Base-by-base conservation (phyloP, 2,797 vertebrate genomes). In the Anguilla megastoma region DNA sequence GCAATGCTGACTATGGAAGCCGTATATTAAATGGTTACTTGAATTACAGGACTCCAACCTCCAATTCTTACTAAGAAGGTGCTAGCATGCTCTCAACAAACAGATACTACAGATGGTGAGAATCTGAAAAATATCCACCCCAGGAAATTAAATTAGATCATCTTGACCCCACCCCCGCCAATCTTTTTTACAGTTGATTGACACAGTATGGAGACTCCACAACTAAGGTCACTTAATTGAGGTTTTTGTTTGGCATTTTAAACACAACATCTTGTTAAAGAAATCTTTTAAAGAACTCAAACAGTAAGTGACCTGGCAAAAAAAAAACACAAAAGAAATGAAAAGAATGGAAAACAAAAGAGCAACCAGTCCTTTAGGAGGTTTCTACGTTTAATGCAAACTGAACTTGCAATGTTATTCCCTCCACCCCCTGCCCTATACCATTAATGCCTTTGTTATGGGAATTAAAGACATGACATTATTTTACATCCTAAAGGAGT, bases 141-240 rank as follows among this genome's bases (percentile, higher is more conserved):
- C 79, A 48, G 24, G 79, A 24, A 82, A 82, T 48, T 10, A n/a
- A 4, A 50, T 10, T 52, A 66, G 86, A 24, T 10, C 74, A 85
- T 58, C 21, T 21, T 74, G 36, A 30, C 76, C 33, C 85, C 87
- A 85, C 79, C 21, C 87, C 87, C 86, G 83, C 33, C 50, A 84
- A 56, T 84, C 90, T 2, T 50, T 91, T 86, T 82, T 41, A 90
- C 71, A 89, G 84, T 41, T 91, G 88, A 93, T 94, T 95, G 97
- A 99, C 98, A 99, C 98, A 99, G 98, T 99, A 98, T 99, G 99
- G 97, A 99, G 98, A 98, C 96, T 96, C 96, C 94, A 96, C 94
- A 97, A 96, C 95, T 97, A 96, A 98, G 98, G 98, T 98, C 98
- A 99, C 98, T 97, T 98, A 96, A 96, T 97, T 98, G 95, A 97